Conservation (phyloP, 1,140 invertebrate species). For the Drosophila nebulosa region DNA sequence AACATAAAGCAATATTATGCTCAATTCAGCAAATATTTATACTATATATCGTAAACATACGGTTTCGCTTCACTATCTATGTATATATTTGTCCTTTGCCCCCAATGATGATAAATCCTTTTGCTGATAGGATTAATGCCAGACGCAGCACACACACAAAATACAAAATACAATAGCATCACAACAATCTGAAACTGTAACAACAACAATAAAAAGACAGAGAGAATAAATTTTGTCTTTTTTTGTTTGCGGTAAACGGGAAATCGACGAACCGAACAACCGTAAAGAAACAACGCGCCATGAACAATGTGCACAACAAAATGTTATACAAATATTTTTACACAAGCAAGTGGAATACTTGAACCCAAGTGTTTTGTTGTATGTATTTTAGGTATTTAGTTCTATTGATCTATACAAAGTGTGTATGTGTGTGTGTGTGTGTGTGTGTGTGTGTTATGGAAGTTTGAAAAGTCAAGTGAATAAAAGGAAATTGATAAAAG, state of each 20-base stretch:
- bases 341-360: conserved; percentile 11
- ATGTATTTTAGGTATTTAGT: conserved; percentile 5
- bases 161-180: conserved; percentile 5
- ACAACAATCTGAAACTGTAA: neutral
- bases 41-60: neutral
- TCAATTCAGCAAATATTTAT: conserved; percentile 9
- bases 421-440: neutral
- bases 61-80: neutral
- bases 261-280: conserved; percentile 2
- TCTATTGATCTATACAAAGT: neutral
- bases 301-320: conserved; percentile 16
- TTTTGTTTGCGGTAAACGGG: neutral
- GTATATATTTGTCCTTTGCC: neutral
- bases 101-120: conserved; percentile 1
- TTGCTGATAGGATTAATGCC: conserved; percentile 15
- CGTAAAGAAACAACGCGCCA: neutral
- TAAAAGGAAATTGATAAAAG: neutral
- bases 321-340: conserved; percentile 13
- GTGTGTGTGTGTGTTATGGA: neutral
- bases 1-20: conserved; percentile 4
- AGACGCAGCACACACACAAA: no score
- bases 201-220: neutral
- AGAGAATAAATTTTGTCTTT: neutral
- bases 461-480: neutral
- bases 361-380: conserved; percentile 1